Base-by-base conservation (phyloP, 2,888 invertebrate species). In the Chrysomela aeneicollis region DNA sequence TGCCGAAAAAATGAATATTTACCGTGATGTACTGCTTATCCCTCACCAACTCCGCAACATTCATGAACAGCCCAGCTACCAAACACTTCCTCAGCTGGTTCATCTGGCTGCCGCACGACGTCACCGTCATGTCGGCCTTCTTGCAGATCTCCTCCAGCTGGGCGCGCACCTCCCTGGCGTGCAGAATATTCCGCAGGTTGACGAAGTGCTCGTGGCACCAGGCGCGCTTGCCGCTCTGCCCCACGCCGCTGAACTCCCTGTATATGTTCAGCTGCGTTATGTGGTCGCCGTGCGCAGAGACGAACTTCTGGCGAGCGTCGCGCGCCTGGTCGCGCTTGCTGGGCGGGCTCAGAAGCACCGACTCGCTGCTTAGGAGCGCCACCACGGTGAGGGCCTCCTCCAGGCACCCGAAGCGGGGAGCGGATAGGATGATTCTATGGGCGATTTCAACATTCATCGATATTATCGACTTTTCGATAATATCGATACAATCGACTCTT, bases 191-290 rank as follows among this genome's bases (percentile, higher is more conserved):
- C 71, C 94, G 87, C 67, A 87, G 85, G 79, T 95, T 92, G 55
- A 97, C 84, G 79, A 89, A 96, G 82, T 97, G 94, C 73, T 95
- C 94, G 78, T 89, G 90, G 79, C 97, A 97, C 95, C 95, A 97
- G 81, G 86, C 85, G 19, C 69, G 58, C 49, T 59, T 91, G 76
- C 89, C 89, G 49, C 68, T 74, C 63, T 76, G 76, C 2, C 89
- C 88, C 0, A 89, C 86, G 77, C 89, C 90, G 73, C 87, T 88
- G 82, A 88, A 63, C 3, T 60, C 63, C 46, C 57, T 57, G 12
- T 57, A 97, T 37, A 97, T 91, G 81, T 97, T 98, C 12, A 98
- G 85, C 59, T 96, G 84, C 1, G 95, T 97, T 49, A 98, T 85
- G 79, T 96, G 96, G 82, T 99, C 98, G 10, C 99, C 98, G 71